A percentile compares a stretch with the other conserved stretches of the same genome.
Conservation (phyloP, 2,113 vertebrate genomes). For the Dicaeum eximium region DNA sequence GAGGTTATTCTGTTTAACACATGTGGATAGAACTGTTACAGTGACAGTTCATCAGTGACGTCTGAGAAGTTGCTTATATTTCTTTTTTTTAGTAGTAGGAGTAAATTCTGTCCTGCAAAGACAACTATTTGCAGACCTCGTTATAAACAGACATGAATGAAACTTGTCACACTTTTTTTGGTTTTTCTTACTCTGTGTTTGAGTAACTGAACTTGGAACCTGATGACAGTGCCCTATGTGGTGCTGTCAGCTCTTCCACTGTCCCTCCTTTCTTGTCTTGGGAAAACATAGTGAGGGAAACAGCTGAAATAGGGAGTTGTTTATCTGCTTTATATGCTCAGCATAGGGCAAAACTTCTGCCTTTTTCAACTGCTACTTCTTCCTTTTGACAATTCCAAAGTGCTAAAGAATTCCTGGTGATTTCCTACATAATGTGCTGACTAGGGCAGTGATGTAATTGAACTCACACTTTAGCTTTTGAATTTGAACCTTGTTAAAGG, state of each 20-base stretch:
- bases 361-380: neutral
- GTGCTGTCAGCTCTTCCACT: neutral
- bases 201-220: neutral
- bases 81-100: neutral
- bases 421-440: neutral
- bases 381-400: neutral
- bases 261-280: neutral
- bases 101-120: neutral
- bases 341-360: neutral
- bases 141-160: neutral
- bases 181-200: neutral
- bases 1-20: neutral
- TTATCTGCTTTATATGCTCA: neutral
- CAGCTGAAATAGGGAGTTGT: neutral
- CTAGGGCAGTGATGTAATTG: neutral
- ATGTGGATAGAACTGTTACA: neutral
- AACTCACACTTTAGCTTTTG: neutral
- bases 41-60: neutral
- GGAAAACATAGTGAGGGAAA: neutral
- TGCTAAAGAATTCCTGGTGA: neutral
- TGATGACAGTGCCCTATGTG: fast-evolving
- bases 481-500: neutral
- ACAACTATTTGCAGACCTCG: neutral
- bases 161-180: neutral
- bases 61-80: neutral